Base-by-base conservation (phyloP, 2,888 invertebrate species). In the Lepidochitona cinerea region DNA sequence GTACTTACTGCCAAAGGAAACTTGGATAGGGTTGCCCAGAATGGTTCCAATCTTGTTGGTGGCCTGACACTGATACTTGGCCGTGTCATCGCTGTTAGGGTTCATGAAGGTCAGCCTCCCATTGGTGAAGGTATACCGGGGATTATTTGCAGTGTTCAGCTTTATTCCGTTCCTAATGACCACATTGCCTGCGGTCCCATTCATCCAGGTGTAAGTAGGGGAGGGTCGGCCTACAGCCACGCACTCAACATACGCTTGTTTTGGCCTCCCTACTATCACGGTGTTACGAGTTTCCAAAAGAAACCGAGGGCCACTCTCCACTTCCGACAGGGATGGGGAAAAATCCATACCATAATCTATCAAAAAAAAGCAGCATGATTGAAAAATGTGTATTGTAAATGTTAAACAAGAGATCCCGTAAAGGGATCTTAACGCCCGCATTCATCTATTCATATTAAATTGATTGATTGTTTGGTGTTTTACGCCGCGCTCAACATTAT, bases 31-130 rank as follows among this genome's bases (percentile, higher is more conserved):
- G 89, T 96, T 96, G 0, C 98, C 97, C 37, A 96, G 93, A 72
- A 98, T 94, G 9, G 94, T 94, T 3, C 98, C 98, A 92, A 94
- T 97, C 87, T 93, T 93, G 90, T 98, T 98, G n/a, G 93, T 92
- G 1, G 97, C 97, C 83, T 95, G 94, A 88, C 98, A 98, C 87
- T 97, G 97, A 90, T 97, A 98, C 0, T 97, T 96, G 88, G 96
- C 94, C 88, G 98, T 97, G 78, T 91, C 91, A 88, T 93, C 94
- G 84, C 95, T 94, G 0, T 65, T 74, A 1, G 98, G 97, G 84
- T 94, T 93, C 83, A 95, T 94, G 74, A 98, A 97, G 83, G 59
- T 59, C 29, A 59, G 59, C 26, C 59, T 23, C 9, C 59, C 59
- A 59, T 59, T 59, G 18, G 59, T 59, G 29, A 23, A 32, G 4